Percentiles rank a stretch among this genome's conserved stretches.
These are phyloP conservation scores for Entomobrya multifasciata DNA, from an alignment of 2,888 invertebrate genomes.

Conservation along the genomic window DNA sequence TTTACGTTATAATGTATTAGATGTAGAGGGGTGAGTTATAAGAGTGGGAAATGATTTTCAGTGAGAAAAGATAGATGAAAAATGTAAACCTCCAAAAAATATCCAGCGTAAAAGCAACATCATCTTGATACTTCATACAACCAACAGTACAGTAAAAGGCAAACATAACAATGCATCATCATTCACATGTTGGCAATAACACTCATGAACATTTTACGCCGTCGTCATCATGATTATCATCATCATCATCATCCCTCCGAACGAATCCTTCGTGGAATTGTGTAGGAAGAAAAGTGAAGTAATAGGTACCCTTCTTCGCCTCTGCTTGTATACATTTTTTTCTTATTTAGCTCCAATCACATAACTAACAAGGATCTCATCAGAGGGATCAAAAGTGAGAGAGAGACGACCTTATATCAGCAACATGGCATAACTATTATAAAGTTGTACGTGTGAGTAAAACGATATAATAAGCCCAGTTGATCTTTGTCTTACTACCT, in stretches of 20 bases:
- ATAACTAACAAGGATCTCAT: constrained; percentile 79
- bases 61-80: constrained; percentile 13
- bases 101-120: constrained; percentile 45
- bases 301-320: constrained; percentile 65
- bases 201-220: constrained; percentile 48
- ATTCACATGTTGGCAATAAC: constrained; percentile 5
- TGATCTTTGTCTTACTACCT: constrained; percentile 64
- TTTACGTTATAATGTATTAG: constrained; percentile 44
- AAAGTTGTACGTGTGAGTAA: constrained; percentile 35
- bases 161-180: not conserved
- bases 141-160: too few species aligned
- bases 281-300: constrained; percentile 44
- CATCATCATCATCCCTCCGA: not conserved
- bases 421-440: not conserved
- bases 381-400: constrained; percentile 66
- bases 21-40: constrained; percentile 67
- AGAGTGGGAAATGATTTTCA: constrained; percentile 56
- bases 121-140: constrained; percentile 56
- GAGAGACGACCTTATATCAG: constrained; percentile 37
- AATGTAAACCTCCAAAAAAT: constrained; percentile 20
- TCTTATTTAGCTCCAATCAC: constrained; percentile 59
- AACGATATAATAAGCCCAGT: constrained; percentile 24
- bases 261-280: constrained; percentile 49
- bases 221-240: constrained; percentile 58
- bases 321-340: constrained; percentile 25